Percentiles rank a stretch among this genome's conserved stretches.
Evolutionary conservation across 2,797 vertebrate species (phyloP).

Genomic region (Enteromius radiatus): DNA sequence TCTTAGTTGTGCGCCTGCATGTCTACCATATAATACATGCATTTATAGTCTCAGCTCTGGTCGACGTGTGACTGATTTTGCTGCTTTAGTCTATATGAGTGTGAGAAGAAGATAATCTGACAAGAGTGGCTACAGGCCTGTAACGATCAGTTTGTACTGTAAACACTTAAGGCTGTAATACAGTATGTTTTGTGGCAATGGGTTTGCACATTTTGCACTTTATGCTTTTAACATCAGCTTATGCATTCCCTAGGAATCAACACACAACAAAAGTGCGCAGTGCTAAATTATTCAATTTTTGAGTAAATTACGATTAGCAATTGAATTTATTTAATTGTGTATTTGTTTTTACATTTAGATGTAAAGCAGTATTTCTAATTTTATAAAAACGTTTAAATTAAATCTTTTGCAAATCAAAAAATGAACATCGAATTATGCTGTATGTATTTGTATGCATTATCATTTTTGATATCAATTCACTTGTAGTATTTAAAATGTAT

Average conservation of each 20-base stretch:
- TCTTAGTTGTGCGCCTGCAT: slow-evolving; percentile 2
- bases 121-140: slow-evolving; percentile 13
- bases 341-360: slow-evolving; percentile 11
- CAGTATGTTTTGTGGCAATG: slow-evolving; percentile 16
- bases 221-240: not conserved
- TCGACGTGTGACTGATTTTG: slow-evolving; percentile 19
- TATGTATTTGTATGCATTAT: not conserved
- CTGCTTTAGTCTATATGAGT: not conserved
- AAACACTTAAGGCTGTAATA: slow-evolving; percentile 30
- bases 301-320: not conserved
- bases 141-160: slow-evolving; percentile 25
- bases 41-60: slow-evolving; percentile 18
- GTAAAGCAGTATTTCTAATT: no score
- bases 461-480: not conserved
- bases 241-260: not conserved
- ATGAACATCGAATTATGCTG: not conserved
- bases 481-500: not conserved
- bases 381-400: not conserved
- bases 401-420: not conserved
- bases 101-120: slow-evolving; percentile 23
- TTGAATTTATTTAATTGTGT: not conserved
- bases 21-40: slow-evolving; percentile 9
- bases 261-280: not conserved
- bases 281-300: not conserved
- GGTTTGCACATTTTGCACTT: slow-evolving; percentile 4